Evolutionary conservation across 2,797 vertebrate genomes (phyloP), one percentile per base, ranked within the genome.

Genomic region (Gambelia wislizenii): DNA sequence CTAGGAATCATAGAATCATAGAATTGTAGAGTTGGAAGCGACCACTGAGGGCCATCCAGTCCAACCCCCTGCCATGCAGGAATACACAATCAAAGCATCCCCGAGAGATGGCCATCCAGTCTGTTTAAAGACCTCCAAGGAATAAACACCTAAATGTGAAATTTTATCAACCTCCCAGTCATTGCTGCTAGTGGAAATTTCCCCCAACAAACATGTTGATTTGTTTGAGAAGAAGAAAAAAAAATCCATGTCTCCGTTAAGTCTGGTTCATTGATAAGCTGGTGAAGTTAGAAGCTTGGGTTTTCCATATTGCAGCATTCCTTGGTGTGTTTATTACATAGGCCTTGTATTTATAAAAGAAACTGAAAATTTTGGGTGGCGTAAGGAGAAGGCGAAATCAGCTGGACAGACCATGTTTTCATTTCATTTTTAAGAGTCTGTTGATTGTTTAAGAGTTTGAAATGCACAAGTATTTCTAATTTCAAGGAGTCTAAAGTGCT

Each of bases 201-300:
- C 56, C 79, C 72, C 77, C 88, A 81, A 74, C 76, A 64, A 81
- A 61, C 69, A 33, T 64, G 83, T 89, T 85, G 83, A 89, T 85
- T 85, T 85, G 81, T 85, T 89, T 61, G 64, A 59, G 54, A 39
- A 54, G 25, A 12, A 30, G 76, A 33, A 16, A 14, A 49, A n/a
- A 16, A 36, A 49, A 81, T 85, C 77, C 83, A 42, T 75, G 83
- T 85, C 88, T 89, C 83, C 83, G 16, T 85, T 61, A n/a, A 81
- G 76, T 85, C 88, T 85, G 76, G 54, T 85, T 81, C 83, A 89
- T 85, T 81, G 88, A 81, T 89, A 89, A 81, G 69, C 42, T 30
- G 52, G 52, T 61, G 67, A 89, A 85, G 85, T 89, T 89, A 80
- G 88, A 80, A 59, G n/a, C 64, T 16, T 72, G 20, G 9, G 76